A percentile compares a stretch with the other conserved stretches of the same genome.
These are phyloP conservation scores for Lucilia cuprina DNA, from an alignment of 1,140 invertebrate species.

Conservation along the genomic window DNA sequence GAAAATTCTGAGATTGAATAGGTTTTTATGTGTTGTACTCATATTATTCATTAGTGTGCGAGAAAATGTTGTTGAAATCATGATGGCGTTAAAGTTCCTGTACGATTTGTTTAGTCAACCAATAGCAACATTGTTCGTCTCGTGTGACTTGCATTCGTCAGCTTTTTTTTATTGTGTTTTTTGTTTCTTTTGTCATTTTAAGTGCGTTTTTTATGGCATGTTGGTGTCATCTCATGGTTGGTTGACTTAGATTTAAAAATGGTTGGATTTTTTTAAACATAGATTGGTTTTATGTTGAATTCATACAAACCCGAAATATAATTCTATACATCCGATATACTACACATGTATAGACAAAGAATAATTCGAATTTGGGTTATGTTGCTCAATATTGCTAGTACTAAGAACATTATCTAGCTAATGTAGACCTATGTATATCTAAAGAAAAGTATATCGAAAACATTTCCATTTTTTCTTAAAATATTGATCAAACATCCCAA, in stretches of 20 bases:
- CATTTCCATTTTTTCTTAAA: too few relatives aligned
- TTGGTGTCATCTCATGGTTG: not conserved
- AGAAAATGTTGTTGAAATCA: not conserved
- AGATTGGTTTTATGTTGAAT: too few relatives aligned
- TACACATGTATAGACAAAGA: too few relatives aligned
- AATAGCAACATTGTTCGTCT: not conserved
- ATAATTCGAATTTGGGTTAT: too few relatives aligned
- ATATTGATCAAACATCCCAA: too few relatives aligned
- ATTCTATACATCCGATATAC: too few relatives aligned
- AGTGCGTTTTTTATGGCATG: not conserved
- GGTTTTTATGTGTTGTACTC: not conserved
- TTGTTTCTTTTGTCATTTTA: not conserved
- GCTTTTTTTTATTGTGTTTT: not conserved
- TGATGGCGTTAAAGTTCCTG: slow-evolving; percentile 1
- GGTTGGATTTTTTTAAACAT: too few relatives aligned
- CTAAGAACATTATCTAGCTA: too few relatives aligned
- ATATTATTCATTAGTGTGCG: not conserved
- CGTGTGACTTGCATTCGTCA: not conserved
- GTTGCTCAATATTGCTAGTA: too few relatives aligned
- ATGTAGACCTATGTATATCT: too few relatives aligned
- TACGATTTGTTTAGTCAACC: not conserved
- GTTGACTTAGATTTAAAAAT: not conserved
- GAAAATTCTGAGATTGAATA: not conserved
- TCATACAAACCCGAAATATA: too few relatives aligned
- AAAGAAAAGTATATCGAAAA: too few relatives aligned